Evolutionary conservation across 2,888 invertebrate species (phyloP).

Genomic region (Thymelicus acteon): DNA sequence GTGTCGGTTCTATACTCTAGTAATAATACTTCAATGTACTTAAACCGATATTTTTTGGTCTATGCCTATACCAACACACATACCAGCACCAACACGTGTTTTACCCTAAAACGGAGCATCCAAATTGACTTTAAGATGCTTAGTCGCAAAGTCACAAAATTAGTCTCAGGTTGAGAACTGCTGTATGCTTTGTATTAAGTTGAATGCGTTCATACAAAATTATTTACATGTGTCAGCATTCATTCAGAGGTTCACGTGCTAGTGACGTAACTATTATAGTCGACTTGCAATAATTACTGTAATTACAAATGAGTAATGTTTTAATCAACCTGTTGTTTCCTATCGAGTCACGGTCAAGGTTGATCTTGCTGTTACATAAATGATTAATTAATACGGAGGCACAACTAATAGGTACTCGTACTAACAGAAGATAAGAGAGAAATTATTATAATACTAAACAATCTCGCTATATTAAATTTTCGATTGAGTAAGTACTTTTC

Average conservation of each 20-base stretch:
- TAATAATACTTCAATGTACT: too few relatives aligned
- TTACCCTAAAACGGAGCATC: too few relatives aligned
- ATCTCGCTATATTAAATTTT: too few relatives aligned
- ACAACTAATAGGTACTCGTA: not conserved
- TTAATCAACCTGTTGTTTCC: constrained; percentile 5
- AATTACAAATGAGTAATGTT: constrained; percentile 1
- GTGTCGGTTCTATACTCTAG: too few relatives aligned
- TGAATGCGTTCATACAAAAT: not conserved
- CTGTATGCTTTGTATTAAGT: not conserved
- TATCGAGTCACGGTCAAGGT: constrained; percentile 13
- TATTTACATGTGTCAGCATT: constrained; percentile 11
- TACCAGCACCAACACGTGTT: too few relatives aligned
- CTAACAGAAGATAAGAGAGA: too few relatives aligned
- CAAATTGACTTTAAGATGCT: too few relatives aligned
- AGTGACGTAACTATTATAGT: not conserved
- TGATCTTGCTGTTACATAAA: not conserved
- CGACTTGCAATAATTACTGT: not conserved
- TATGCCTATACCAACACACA: too few relatives aligned
- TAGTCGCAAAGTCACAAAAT: not conserved
- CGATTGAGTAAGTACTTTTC: too few relatives aligned
- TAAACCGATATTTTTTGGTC: too few relatives aligned
- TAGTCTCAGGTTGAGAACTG: not conserved
- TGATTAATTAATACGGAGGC: not conserved
- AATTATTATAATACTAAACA: too few relatives aligned
- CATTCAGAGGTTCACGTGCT: constrained; percentile 2